These are phyloP conservation scores for Pseudorhombus dupliciocellatus DNA, from an alignment of 2,113 vertebrate genomes.

Conservation along the genomic window DNA sequence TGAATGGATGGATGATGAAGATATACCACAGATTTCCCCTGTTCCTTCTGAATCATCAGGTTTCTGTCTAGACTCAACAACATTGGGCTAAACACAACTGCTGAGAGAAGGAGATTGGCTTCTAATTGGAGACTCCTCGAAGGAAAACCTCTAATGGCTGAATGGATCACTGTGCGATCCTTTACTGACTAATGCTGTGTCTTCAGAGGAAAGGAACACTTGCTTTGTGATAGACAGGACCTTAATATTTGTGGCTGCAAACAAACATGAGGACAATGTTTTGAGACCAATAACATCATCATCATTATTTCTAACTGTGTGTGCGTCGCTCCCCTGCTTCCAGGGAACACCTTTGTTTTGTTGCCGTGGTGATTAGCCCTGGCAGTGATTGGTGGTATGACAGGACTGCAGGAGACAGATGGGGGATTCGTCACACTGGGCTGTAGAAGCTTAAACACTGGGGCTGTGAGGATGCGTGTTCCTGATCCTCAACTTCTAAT, in stretches of 20 bases:
- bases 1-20: background rate
- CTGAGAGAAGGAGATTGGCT: too few relatives aligned
- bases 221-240: too few relatives aligned
- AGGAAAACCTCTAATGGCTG: too few relatives aligned
- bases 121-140: too few relatives aligned
- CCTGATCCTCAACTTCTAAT: constrained; percentile 54
- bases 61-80: too few relatives aligned
- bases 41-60: too few relatives aligned
- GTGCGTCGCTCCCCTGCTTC: constrained; percentile 25
- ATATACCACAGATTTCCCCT: background rate
- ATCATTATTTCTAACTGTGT: constrained; percentile 4
- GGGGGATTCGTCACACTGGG: constrained; percentile 47
- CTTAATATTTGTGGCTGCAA: too few relatives aligned
- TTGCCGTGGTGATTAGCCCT: constrained; percentile 71
- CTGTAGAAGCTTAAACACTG: constrained; percentile 39
- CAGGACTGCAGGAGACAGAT: constrained; percentile 48
- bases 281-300: background rate
- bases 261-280: too few relatives aligned
- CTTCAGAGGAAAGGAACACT: too few relatives aligned
- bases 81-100: too few relatives aligned
- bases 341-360: constrained; percentile 33
- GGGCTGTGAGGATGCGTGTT: constrained; percentile 28
- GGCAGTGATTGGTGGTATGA: constrained; percentile 54
- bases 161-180: too few relatives aligned
- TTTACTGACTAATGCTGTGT: too few relatives aligned